Evolutionary conservation across 2,888 invertebrate species (phyloP).

Genomic region (Macrosoma leucophasiata): DNA sequence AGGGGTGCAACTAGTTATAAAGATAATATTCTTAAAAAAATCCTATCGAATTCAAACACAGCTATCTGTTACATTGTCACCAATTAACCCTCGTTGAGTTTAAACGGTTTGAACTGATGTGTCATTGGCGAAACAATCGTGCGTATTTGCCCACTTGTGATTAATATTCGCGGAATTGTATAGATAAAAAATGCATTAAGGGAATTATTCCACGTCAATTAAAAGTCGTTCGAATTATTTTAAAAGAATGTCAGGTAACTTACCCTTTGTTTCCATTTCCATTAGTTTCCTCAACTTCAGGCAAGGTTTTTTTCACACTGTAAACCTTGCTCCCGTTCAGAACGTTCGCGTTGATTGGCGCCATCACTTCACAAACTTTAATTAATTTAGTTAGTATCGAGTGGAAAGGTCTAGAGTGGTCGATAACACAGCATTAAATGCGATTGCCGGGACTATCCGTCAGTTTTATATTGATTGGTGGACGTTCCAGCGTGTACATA

Average conservation of each 20-base stretch:
- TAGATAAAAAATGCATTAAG: too few relatives aligned
- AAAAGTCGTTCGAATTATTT: too few relatives aligned
- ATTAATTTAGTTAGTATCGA: constrained; percentile 19
- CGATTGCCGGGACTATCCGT: constrained; percentile 34
- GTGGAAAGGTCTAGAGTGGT: constrained; percentile 38
- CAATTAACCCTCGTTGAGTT: constrained; percentile 26
- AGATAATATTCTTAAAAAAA: too few relatives aligned
- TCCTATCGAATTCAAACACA: too few relatives aligned
- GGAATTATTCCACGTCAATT: too few relatives aligned
- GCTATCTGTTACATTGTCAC: too few relatives aligned
- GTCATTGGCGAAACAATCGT: too few relatives aligned
- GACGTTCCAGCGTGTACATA: constrained; percentile 26
- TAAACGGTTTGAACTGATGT: too few relatives aligned
- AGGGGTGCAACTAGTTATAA: too few relatives aligned
- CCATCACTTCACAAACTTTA: constrained; percentile 45
- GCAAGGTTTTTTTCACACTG: constrained; percentile 50
- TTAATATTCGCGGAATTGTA: too few relatives aligned
- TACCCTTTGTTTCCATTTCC: constrained; percentile 43
- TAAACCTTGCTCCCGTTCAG: constrained; percentile 44
- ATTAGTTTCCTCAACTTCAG: constrained; percentile 59
- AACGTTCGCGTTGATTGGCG: constrained; percentile 55
- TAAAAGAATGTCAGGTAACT: too few relatives aligned
- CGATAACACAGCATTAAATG: constrained; percentile 57
- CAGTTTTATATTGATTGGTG: constrained; percentile 51
- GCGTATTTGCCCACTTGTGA: too few relatives aligned